phyloP scores from a whole-genome alignment of 2,113 vertebrate species.

The Lichenostomus cassidix region DNA sequence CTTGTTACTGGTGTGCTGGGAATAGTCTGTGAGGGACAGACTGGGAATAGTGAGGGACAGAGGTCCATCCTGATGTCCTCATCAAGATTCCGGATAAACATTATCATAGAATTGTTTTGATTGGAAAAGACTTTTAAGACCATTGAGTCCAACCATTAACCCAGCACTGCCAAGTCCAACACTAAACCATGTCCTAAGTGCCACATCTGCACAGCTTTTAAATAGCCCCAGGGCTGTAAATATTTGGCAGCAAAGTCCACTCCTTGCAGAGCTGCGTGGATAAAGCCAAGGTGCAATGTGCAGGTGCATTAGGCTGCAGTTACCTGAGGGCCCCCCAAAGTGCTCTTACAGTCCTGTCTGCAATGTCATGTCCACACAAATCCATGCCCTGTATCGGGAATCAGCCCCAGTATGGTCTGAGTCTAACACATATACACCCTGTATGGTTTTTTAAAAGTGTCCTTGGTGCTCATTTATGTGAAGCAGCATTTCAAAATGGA shows the following conservation, averaged over 20 bases:
- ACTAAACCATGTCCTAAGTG: neutral
- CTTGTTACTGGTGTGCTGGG: neutral
- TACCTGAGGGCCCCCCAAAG: neutral
- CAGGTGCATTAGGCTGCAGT: rapidly evolving
- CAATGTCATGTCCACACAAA: rapidly evolving
- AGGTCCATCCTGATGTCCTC: neutral
- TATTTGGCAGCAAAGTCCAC: neutral
- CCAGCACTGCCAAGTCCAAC: neutral
- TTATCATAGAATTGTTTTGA: neutral
- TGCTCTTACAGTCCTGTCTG: neutral
- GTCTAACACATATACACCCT: neutral
- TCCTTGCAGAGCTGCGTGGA: neutral
- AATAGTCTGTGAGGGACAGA: neutral
- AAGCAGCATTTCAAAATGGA: neutral
- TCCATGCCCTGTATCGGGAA: neutral
- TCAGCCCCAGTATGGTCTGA: neutral
- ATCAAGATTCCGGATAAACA: neutral
- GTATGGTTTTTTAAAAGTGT: neutral
- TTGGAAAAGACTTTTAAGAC: neutral
- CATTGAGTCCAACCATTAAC: neutral
- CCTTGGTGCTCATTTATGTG: neutral
- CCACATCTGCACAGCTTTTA: neutral
- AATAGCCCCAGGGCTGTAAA: neutral
- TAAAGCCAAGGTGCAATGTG: neutral
- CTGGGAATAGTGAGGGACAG: neutral